phyloP scores from a whole-genome alignment of 2,888 invertebrate genomes.

The Chirona hameri region DNA sequence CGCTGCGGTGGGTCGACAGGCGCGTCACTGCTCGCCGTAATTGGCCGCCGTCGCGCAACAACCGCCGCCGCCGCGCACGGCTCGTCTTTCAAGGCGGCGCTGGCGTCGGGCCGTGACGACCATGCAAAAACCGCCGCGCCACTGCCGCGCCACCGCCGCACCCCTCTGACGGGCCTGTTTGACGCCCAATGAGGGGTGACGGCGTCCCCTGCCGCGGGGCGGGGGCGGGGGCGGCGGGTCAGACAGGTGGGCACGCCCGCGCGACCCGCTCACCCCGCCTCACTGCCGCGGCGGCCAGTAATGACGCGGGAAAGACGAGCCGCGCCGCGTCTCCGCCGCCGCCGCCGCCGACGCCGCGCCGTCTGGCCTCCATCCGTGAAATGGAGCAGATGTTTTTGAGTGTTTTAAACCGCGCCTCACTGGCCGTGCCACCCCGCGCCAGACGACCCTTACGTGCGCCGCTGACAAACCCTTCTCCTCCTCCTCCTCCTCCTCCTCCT shows the following conservation, averaged over 20 bases:
- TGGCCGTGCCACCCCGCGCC: too few species aligned
- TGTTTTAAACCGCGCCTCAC: neutral
- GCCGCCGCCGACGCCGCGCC: neutral
- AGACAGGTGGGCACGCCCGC: neutral
- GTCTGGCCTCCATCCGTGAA: neutral
- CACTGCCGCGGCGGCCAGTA: too few species aligned
- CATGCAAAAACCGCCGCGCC: neutral
- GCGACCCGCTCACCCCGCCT: too few species aligned
- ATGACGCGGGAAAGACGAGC: too few species aligned
- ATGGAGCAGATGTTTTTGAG: neutral
- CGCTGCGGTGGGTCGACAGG: neutral
- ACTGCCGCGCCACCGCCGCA: neutral
- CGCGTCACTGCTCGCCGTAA: neutral
- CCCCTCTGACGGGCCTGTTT: neutral
- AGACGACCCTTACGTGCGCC: neutral
- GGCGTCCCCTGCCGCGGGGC: neutral
- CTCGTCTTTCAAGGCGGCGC: neutral
- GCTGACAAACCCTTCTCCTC: neutral
- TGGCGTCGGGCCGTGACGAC: neutral
- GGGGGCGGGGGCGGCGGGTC: neutral
- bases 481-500: too few species aligned
- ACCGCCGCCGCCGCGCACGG: neutral
- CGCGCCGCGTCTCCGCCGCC: neutral
- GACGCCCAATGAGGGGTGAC: constrained; percentile 10
- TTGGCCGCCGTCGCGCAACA: neutral